Percentiles rank a stretch among this genome's conserved stretches.
Evolutionary conservation across 2,888 invertebrate species (phyloP).

Genomic region (Erebia palarica): DNA sequence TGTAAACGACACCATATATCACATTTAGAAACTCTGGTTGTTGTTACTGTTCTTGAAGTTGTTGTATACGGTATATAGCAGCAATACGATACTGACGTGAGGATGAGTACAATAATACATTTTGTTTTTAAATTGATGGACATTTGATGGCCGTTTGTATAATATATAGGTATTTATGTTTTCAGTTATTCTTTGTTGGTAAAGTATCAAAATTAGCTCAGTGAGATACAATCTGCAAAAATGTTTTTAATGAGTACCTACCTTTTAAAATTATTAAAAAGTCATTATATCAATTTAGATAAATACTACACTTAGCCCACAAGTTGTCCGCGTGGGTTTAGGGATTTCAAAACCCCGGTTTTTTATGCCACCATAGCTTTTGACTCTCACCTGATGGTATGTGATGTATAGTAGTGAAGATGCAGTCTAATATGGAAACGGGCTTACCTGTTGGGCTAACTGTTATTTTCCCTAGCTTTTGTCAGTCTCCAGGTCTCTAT

Average conservation of each 20-base stretch:
- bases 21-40: slow-evolving; percentile 15
- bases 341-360: too few species aligned
- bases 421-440: too few species aligned
- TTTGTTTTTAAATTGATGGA: not conserved
- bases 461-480: too few species aligned
- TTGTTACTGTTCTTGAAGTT: not conserved
- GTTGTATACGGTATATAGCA: slow-evolving; percentile 16
- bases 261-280: too few species aligned
- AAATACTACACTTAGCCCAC: too few species aligned
- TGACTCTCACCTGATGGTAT: too few species aligned
- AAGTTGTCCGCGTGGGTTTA: too few species aligned
- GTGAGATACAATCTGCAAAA: not conserved
- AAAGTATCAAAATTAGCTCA: not conserved
- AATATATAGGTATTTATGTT: not conserved
- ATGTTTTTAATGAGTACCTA: not conserved
- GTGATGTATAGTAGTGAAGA: too few species aligned
- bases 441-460: too few species aligned
- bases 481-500: too few species aligned
- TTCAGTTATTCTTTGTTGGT: not conserved
- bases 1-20: slow-evolving; percentile 58
- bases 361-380: too few species aligned
- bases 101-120: not conserved
- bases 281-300: not conserved
- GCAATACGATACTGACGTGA: not conserved
- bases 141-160: slow-evolving; percentile 5